Base-by-base conservation (phyloP, 2,113 vertebrate genomes). In the Petaurus breviceps region DNA sequence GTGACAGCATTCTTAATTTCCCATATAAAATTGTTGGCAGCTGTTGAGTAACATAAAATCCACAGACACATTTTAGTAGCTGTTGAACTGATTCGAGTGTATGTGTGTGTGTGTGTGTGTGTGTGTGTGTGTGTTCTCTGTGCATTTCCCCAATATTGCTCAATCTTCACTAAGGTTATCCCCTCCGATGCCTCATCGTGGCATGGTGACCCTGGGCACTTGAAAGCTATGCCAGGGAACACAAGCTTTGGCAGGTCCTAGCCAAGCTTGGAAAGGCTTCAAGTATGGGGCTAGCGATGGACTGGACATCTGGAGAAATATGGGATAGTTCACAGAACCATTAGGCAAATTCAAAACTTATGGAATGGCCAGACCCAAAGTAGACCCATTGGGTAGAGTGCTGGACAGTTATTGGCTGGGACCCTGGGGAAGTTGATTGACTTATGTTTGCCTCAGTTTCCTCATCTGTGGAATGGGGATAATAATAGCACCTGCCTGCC, bases 1-100 rank as follows among this genome's bases (percentile, higher is more conserved):
- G 94, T 0, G 11, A 91, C 77, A 8, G 52, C 90, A 92, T 91
- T 92, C 96, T 90, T 95, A 94, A 97, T 97, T 93, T 90, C 91
- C 90, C 92, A 89, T 14, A 37, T 91, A 22, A 94, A 90, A 84
- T 37, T 8, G 77, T 19, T 43, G 94, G 96, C 96, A 12, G 92
- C 94, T 84, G 68, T 91, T 26, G 49, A 47, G 28, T 22, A 52
- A 43, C 93, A 68, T 51, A 26, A 47, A 53, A 91, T 0, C n/a
- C 1, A 0, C 11, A 26, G 16, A 84, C 68, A 43, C 68, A 43
- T n/a, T 43, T 43, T 84, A 43, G 68, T 84, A 43, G 68, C 68
- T 84, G 68, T 19, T 23, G 16, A 43, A 43, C 10, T 31, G 57
- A 14, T 68, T 7, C 1, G 37, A 7, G 61, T n/a, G 14, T n/a